These are phyloP conservation scores for Cosmorhoe ocellata DNA, from an alignment of 2,888 invertebrate species.

Conservation along the genomic window DNA sequence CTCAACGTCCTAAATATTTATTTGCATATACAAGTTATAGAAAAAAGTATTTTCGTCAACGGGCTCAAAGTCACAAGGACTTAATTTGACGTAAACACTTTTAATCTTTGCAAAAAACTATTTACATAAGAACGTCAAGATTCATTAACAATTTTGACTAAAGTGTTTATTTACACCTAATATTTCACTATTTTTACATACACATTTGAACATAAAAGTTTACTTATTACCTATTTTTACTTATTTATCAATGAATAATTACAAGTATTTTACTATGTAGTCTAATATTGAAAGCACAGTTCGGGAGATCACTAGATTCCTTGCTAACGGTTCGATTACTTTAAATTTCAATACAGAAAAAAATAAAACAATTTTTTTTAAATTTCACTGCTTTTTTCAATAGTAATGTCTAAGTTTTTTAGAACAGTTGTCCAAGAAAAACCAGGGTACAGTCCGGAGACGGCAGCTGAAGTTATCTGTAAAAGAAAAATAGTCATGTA, in stretches of 20 bases:
- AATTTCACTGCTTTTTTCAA: too few species aligned
- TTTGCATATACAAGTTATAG: slow-evolving; percentile 15
- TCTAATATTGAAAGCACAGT: background rate
- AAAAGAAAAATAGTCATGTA: slow-evolving; percentile 12
- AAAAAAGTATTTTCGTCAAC: slow-evolving; percentile 70
- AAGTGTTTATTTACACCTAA: slow-evolving; percentile 3
- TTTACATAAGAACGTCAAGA: slow-evolving; percentile 18
- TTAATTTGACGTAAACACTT: slow-evolving; percentile 66
- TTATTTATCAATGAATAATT: too few species aligned
- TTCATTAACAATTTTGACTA: background rate
- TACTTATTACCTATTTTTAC: too few species aligned
- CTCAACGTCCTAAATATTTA: too few species aligned
- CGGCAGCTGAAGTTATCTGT: slow-evolving; percentile 3
- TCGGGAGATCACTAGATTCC: too few species aligned
- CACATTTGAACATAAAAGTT: background rate
- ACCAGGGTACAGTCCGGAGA: background rate
- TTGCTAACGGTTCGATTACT: too few species aligned
- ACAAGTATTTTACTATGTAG: background rate
- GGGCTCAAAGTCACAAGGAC: slow-evolving; percentile 68
- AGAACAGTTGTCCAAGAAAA: too few species aligned
- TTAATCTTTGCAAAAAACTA: slow-evolving; percentile 43
- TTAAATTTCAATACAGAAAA: too few species aligned
- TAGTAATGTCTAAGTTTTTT: too few species aligned
- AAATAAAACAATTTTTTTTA: too few species aligned
- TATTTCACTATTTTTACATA: background rate